A percentile compares a stretch with the other conserved stretches of the same genome.
phyloP scores from a whole-genome alignment of 2,113 vertebrate species.

The Trichechus manatus region DNA sequence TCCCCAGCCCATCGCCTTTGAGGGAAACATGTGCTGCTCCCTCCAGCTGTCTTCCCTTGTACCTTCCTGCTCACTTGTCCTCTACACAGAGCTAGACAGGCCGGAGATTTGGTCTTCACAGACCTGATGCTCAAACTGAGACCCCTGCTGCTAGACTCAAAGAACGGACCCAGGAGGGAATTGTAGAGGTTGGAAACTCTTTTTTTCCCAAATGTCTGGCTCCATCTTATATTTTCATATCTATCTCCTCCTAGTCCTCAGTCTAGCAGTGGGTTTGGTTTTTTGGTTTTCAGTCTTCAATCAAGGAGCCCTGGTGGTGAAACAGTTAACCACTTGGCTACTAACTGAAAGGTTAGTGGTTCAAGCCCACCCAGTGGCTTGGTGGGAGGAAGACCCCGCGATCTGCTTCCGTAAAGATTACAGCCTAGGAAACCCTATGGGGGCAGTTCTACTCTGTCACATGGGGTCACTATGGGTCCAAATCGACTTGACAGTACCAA shows the following conservation, averaged over 20 bases:
- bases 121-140: background rate
- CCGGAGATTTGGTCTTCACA: background rate
- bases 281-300: background rate
- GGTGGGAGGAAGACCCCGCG: too few species aligned
- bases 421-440: too few species aligned
- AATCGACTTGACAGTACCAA: too few species aligned
- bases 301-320: too few species aligned
- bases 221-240: background rate
- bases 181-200: background rate
- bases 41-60: background rate
- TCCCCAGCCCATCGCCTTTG: background rate
- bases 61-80: background rate
- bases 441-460: too few species aligned
- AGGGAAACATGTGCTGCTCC: background rate
- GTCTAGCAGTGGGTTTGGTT: background rate
- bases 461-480: too few species aligned
- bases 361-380: too few species aligned
- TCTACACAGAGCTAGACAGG: background rate
- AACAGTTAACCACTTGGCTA: too few species aligned
- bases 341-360: too few species aligned
- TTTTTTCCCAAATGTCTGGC: background rate
- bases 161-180: background rate
- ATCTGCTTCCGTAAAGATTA: too few species aligned
- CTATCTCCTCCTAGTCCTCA: background rate
- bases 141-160: background rate